Evolutionary conservation across 2,797 vertebrate species (phyloP), one percentile per base, ranked within the genome.

Genomic region (Enteromius paludinosus): DNA sequence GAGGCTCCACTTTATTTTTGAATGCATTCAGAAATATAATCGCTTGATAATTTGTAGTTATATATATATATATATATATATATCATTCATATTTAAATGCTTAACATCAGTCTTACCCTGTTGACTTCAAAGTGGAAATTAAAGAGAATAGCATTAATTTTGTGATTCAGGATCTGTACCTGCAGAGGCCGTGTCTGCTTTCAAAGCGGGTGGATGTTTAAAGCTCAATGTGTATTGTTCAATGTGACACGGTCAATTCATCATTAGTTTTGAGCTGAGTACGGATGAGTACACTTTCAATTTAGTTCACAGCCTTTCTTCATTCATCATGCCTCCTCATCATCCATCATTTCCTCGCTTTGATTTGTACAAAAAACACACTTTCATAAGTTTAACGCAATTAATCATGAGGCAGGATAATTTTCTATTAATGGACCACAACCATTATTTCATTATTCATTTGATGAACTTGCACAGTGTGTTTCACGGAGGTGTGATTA

Each of bases 241-340:
- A 93, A 95, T 91, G 95, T 95, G 97, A 97, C 97, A 96, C 95
- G 97, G 96, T 97, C 97, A 96, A 97, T 98, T 98, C 97, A 96
- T 99, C 97, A 97, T 97, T 96, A 96, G 96, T 97, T 97, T 97
- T 97, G 96, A 96, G 96, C 93, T 91, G 93, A 95, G 95, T 97
- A 97, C 94, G 97, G 97, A 98, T 98, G 98, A 97, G 97, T 97
- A 97, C 97, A 97, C 97, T 97, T 99, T 97, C 97, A 98, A 98
- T 99, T 99, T 98, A 98, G 97, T 98, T 97, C 96, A 91, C 95
- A 95, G 94, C 96, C 95, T 96, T 97, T 97, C 96, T 98, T 95
- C 97, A 98, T 98, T 97, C 96, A 98, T 98, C 97, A 97, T 90
- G 88, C 89, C 84, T 87, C 93, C 90, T 96, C 96, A 94, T 95